Evolutionary conservation across 1,140 invertebrate genomes (phyloP), one percentile per base, ranked within the genome.

Genomic region (Drosophila sp.): DNA sequence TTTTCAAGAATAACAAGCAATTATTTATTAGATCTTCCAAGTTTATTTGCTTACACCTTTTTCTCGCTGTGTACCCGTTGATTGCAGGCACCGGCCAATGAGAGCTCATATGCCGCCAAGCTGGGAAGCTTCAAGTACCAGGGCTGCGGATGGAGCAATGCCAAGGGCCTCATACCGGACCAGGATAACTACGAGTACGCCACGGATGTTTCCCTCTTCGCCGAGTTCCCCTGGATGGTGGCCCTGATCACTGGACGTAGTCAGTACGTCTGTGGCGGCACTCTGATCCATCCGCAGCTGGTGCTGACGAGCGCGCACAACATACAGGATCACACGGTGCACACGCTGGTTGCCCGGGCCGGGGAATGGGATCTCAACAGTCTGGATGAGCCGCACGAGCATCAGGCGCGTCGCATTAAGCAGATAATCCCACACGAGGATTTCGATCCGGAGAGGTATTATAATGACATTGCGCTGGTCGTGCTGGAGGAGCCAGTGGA

Each of bases 161-260:
- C 93, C 0, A 92, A 95, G 0, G 96, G 96, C 2, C 93, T 97
- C 1, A 95, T 95, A 7, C 94, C 95, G 71, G 92, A 94, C 6
- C 96, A 96, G 43, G 95, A 94, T 0, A 95, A 95, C 0, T 93
- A 94, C 27, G 48, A 72, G 41, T 84, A 83, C 21, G 89, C 78
- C 0, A 92, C 95, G 45, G 93, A 94, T 13, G 95, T 95, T 61
- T 48, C 90, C 13, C 41, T 80, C 2, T 94, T 94, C 32, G 94
- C 92, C 2, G 46, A 92, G 90, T 97, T 96, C 86, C 96, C 96
- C 0, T 97, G 96, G 96, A 96, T 96, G 96, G 94, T 96, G 1
- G 96, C 96, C 0, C 92, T 97, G 3, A 93, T 95, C 70, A 79
- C 32, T 1, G 80, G 84, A 0, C 92, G 95, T 0, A 93, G 94